Conservation (phyloP, 2,797 vertebrate species). For the Schizopygopsis pylzovi region DNA sequence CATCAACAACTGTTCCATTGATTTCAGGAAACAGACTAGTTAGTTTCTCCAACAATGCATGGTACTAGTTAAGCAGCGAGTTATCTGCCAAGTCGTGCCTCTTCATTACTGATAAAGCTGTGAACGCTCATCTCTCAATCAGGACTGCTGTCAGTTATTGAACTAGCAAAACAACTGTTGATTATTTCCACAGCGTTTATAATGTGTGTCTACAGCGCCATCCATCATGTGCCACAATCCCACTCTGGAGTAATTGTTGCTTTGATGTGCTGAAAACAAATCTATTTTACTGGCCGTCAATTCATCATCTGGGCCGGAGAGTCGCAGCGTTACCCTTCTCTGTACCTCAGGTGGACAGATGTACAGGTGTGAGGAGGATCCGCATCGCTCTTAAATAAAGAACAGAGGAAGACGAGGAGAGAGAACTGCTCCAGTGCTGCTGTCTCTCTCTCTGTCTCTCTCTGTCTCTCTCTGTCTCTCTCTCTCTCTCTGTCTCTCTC, state of each 20-base stretch:
- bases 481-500: slow-evolving; percentile 74
- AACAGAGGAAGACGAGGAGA: slow-evolving; percentile 57
- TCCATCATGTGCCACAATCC: slow-evolving; percentile 74
- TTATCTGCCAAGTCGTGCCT: no score
- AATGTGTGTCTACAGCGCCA: slow-evolving; percentile 77
- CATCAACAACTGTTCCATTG: not conserved
- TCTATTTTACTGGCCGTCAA: slow-evolving; percentile 83
- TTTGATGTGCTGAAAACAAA: slow-evolving; percentile 86
- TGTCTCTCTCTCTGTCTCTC: slow-evolving; percentile 69
- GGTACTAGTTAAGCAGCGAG: not conserved
- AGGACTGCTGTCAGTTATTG: not conserved
- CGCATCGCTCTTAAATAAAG: slow-evolving; percentile 40
- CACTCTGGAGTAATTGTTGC: slow-evolving; percentile 83
- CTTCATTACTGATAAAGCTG: not conserved
- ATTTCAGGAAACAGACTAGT: not conserved
- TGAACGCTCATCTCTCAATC: slow-evolving; percentile 21
- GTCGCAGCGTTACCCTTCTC: slow-evolving; percentile 74
- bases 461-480: slow-evolving; percentile 71
- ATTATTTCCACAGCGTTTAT: slow-evolving; percentile 72
- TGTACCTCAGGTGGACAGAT: slow-evolving; percentile 18
- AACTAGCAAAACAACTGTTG: slow-evolving; percentile 44
- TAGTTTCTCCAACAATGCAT: not conserved
- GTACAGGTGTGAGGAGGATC: slow-evolving; percentile 13
- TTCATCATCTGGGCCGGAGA: slow-evolving; percentile 81
- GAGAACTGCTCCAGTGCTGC: slow-evolving; percentile 67